Conservation (phyloP, 2,113 vertebrate genomes). For the Dasyornis broadbenti region DNA sequence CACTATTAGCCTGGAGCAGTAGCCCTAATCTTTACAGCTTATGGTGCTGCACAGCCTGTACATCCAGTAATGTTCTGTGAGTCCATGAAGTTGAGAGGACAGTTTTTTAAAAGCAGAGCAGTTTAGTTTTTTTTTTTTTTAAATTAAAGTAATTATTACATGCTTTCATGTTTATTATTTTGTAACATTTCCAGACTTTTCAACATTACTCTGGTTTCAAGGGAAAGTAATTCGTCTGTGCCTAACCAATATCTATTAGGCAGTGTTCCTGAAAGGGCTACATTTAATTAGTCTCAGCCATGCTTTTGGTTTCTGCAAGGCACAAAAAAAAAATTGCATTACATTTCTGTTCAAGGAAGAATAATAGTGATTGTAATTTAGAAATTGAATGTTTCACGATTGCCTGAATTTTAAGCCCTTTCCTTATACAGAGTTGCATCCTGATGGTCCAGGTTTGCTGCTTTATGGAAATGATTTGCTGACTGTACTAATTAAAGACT, state of each 20-base stretch:
- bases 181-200: background rate
- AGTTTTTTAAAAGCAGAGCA: background rate
- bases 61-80: background rate
- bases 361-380: background rate
- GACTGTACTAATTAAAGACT: background rate
- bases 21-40: background rate
- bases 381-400: background rate
- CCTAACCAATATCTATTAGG: background rate
- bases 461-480: background rate
- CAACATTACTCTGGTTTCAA: background rate
- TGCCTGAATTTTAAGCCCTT: background rate
- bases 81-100: background rate
- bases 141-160: background rate
- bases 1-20: background rate
- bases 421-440: background rate
- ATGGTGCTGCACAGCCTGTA: background rate
- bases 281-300: background rate
- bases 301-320: background rate
- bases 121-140: background rate
- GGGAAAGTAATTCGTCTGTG: background rate
- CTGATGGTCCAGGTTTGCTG: background rate
- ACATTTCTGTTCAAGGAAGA: background rate
- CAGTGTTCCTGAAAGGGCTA: background rate
- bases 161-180: background rate
- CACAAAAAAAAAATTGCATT: background rate